Conservation (phyloP, 2,113 vertebrate genomes). For the Salvelinus namaycush region DNA sequence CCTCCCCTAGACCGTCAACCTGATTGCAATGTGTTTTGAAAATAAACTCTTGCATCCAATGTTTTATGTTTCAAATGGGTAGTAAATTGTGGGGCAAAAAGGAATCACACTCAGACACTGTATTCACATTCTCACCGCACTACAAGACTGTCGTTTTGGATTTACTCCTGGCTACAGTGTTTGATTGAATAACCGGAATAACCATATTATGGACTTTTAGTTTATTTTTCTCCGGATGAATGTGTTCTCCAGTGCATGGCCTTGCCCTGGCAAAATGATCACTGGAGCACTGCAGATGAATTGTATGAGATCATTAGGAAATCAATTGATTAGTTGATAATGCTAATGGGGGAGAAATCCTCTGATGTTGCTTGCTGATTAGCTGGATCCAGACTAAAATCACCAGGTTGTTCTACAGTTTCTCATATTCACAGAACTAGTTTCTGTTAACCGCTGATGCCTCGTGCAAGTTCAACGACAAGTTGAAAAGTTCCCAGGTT, state of each 20-base stretch:
- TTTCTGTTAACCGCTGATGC: not conserved
- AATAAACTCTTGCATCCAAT: too few species aligned
- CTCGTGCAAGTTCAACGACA: too few species aligned
- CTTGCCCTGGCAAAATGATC: not conserved
- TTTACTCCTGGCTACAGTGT: too few species aligned
- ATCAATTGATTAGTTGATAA: constrained; percentile 31
- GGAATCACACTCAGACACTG: too few species aligned
- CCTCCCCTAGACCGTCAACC: too few species aligned
- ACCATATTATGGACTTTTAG: not conserved
- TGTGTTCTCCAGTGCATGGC: not conserved
- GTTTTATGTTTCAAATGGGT: too few species aligned
- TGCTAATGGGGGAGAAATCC: constrained; percentile 13
- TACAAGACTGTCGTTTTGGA: too few species aligned
- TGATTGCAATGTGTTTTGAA: too few species aligned
- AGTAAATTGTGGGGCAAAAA: too few species aligned
- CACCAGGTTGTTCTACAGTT: not conserved
- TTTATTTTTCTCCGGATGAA: not conserved
- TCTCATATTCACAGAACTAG: not conserved
- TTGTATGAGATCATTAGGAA: constrained; percentile 15
- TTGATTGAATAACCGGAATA: not conserved
- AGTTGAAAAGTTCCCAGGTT: too few species aligned
- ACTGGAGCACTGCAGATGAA: not conserved
- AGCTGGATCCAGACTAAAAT: constrained; percentile 8
- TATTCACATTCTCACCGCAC: too few species aligned
- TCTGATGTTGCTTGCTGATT: not conserved